phyloP scores from a whole-genome alignment of 92 coral and sea anemone genomes.

The Diadumene lineata region DNA sequence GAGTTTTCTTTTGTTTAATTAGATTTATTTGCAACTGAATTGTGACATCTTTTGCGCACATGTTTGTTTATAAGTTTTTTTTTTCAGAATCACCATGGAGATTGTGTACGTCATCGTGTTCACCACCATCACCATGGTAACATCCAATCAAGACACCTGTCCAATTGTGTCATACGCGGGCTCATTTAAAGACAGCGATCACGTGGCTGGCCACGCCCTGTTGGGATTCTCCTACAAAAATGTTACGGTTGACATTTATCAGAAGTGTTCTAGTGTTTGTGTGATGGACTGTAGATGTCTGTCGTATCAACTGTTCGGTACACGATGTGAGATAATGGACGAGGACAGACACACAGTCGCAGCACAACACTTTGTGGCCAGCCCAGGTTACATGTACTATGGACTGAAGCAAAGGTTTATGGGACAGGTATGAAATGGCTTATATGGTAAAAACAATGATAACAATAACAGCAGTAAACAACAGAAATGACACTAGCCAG shows the following conservation, averaged over 20 bases:
- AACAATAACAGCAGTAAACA: background rate
- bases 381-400: slow-evolving; percentile 16
- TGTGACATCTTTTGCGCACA: no score
- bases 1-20: no score
- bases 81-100: background rate
- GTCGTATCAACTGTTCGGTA: slow-evolving; percentile 49
- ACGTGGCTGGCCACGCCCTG: slow-evolving; percentile 44
- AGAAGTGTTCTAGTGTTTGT: slow-evolving; percentile 49
- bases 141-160: slow-evolving; percentile 28
- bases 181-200: slow-evolving; percentile 2
- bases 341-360: slow-evolving; percentile 42
- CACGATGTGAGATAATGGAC: slow-evolving; percentile 47
- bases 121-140: background rate
- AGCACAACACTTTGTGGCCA: background rate
- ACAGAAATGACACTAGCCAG: background rate
- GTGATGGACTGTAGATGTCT: slow-evolving; percentile 50
- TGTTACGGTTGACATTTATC: background rate
- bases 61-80: no score
- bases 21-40: no score
- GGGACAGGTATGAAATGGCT: background rate
- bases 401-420: slow-evolving; percentile 13
- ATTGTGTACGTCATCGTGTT: background rate
- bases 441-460: background rate
- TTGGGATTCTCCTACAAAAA: slow-evolving; percentile 24
- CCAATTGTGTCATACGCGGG: slow-evolving; percentile 17